Base-by-base conservation (phyloP, 35 echinoderm and acorn worm genomes). In the Strongylocentrotus purpuratus region DNA sequence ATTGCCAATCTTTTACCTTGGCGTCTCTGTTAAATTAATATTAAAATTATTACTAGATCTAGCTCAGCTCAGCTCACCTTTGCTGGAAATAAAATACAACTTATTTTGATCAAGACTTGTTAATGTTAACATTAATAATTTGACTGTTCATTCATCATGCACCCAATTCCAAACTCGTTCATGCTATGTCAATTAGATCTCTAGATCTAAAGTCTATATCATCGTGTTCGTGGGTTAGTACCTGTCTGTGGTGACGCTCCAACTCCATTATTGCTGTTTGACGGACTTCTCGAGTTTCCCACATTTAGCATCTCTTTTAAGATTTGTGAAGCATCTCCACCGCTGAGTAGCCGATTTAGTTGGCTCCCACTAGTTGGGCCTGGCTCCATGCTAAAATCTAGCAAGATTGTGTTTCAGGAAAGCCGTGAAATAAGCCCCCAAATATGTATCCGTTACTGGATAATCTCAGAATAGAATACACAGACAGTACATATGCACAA, bases 261-360 rank as follows among this genome's bases (percentile, higher is more conserved):
- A 58, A 32, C 48, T 12, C 31, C 31, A 14, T 32, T n/a, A 92
- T 46, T 92, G 86, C 28, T 78, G 65, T n/a, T 78, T 25, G 65
- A 78, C 65, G 20, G 91, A 93, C 90, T 89, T 93, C 94, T 85
- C 90, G 98, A 87, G 96, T 99, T 99, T 95, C 98, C 98, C 86
- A 99, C 96, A 88, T 99, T 97, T 46, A 99, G 94, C 95, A 99
- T 94, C 89, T 99, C 96, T 94, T 96, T 99, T 88, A 99, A 92
- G 48, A 96, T 96, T 95, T 99, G 98, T 86, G 98, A 96, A 18
- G 98, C 96, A 95, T 99, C 95, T 87, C 92, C 96, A 15, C 94
- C 78, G 71, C 88, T 97, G 55, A 94, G 92, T 61, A 95, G 94
- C 47, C 94, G 65, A 85, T 95, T 94, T 35, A 95, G 86, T n/a